Percentiles rank a stretch among this genome's conserved stretches.
phyloP scores from a whole-genome alignment of 2,113 vertebrate species.

The Coregonus clupeaformis region DNA sequence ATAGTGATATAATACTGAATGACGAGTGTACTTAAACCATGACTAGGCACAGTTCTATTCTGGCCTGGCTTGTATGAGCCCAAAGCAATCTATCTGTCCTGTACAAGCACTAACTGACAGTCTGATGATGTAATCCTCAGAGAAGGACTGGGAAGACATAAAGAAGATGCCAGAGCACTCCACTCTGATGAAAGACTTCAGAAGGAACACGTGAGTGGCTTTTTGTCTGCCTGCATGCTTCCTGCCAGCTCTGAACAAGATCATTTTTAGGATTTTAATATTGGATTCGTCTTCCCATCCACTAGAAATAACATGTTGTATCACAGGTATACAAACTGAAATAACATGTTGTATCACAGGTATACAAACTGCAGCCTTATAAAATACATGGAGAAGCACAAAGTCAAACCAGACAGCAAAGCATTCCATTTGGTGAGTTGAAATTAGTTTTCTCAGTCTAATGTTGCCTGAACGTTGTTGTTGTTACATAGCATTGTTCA shows the following conservation, averaged over 20 bases:
- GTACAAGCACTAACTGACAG: slow-evolving; percentile 12
- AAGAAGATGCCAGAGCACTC: slow-evolving; percentile 99
- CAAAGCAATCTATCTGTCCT: slow-evolving; percentile 31
- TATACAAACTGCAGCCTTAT: slow-evolving; percentile 99
- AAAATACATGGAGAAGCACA: slow-evolving; percentile 99
- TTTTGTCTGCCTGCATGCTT: not conserved
- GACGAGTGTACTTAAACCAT: not conserved
- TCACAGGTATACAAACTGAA: slow-evolving; percentile 94
- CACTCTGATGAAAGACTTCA: slow-evolving; percentile 99
- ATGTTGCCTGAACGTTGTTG: slow-evolving; percentile 15
- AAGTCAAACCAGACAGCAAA: slow-evolving; percentile 99
- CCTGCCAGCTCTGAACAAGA: not conserved
- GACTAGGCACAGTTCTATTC: slow-evolving; percentile 11
- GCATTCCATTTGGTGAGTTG: slow-evolving; percentile 98
- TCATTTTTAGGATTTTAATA: not conserved
- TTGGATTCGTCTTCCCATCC: not conserved
- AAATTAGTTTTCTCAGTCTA: not conserved
- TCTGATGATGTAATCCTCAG: slow-evolving; percentile 66
- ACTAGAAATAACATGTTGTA: not conserved
- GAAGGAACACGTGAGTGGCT: slow-evolving; percentile 95
- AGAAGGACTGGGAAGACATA: slow-evolving; percentile 99
- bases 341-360: slow-evolving; percentile 61
- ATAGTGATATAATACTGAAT: not conserved
- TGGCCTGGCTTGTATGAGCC: not conserved
- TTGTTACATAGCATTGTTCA: no score